These are phyloP conservation scores for Sceloporus undulatus DNA, from an alignment of 2,113 vertebrate species.

Conservation along the genomic window DNA sequence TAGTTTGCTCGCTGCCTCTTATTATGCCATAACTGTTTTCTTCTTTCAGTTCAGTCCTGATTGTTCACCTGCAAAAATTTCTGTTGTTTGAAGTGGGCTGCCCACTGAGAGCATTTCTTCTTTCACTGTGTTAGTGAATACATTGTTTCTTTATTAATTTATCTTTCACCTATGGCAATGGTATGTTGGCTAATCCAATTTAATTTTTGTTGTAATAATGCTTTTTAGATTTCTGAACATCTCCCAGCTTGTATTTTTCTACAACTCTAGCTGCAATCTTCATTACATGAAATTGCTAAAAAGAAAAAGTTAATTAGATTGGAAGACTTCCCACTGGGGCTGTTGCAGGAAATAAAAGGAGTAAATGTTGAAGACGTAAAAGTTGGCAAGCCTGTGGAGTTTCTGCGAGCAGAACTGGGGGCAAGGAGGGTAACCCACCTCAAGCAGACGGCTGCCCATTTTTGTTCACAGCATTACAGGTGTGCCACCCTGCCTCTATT, in stretches of 20 bases:
- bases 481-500: not conserved
- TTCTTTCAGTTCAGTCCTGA: not conserved
- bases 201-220: conserved; percentile 32
- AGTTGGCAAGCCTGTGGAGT: not conserved
- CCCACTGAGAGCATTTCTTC: not conserved
- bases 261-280: conserved; percentile 37
- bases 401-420: not conserved
- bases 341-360: not conserved
- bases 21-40: not conserved
- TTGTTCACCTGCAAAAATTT: not conserved
- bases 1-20: not conserved
- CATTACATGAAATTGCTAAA: conserved; percentile 65
- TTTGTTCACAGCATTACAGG: not conserved
- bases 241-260: conserved; percentile 38
- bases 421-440: not conserved
- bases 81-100: not conserved
- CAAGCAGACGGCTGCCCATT: not conserved
- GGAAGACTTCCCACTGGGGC: conserved; percentile 31
- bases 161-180: conserved; percentile 18
- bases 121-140: not conserved
- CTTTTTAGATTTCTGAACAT: conserved; percentile 1
- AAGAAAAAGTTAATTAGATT: conserved; percentile 48
- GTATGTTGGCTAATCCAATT: conserved; percentile 60
- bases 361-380: not conserved
- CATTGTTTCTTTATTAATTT: not conserved